Evolutionary conservation across 2,888 invertebrate species (phyloP).

Genomic region (Thera obeliscata): DNA sequence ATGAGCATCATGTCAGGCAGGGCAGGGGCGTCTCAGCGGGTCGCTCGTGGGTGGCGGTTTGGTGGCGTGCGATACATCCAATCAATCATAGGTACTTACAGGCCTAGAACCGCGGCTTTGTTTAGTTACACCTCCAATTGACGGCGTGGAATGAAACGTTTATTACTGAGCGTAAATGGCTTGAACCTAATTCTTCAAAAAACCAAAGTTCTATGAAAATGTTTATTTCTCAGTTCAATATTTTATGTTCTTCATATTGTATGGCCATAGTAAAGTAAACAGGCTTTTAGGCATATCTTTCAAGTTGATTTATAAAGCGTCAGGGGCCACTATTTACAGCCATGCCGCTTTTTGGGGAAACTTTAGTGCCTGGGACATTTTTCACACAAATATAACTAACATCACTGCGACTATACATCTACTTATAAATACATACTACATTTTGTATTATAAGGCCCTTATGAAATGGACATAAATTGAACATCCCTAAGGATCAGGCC

Average conservation of each 20-base stretch:
- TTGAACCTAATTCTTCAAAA: too few species aligned
- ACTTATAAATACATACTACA: too few species aligned
- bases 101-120: constrained; percentile 10
- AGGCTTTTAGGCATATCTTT: background rate
- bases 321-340: background rate
- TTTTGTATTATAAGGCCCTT: too few species aligned
- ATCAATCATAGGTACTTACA: constrained; percentile 61
- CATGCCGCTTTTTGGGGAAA: too few species aligned
- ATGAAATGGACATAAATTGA: too few species aligned
- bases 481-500: too few species aligned
- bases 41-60: constrained; percentile 43
- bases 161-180: background rate
- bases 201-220: too few species aligned
- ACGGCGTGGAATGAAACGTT: constrained; percentile 1
- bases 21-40: constrained; percentile 66
- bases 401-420: too few species aligned
- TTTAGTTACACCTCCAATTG: constrained; percentile 11
- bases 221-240: too few species aligned
- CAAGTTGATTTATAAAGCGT: background rate
- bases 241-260: too few species aligned
- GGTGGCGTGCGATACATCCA: constrained; percentile 46
- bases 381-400: too few species aligned
- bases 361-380: too few species aligned
- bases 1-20: constrained; percentile 69
- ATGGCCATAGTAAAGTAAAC: background rate